These are phyloP conservation scores for Caranx melampygus DNA, from an alignment of 2,113 vertebrate genomes.

Conservation along the genomic window DNA sequence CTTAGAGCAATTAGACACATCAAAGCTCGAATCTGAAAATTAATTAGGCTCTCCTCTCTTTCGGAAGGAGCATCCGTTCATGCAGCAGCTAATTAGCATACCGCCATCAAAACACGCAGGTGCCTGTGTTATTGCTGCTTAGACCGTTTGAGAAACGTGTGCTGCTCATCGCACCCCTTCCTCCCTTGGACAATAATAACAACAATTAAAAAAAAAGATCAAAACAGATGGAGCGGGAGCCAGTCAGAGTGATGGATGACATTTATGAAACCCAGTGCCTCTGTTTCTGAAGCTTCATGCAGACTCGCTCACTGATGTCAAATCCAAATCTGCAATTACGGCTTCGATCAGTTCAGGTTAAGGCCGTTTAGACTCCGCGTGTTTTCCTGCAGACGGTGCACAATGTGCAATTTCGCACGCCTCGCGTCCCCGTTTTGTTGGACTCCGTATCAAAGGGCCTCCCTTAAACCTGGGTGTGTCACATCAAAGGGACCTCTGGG, in stretches of 20 bases:
- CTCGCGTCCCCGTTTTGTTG: constrained; percentile 69
- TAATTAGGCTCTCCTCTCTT: constrained; percentile 84
- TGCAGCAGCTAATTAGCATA: constrained; percentile 82
- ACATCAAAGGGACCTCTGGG: constrained; percentile 82
- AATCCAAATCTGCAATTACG: background rate
- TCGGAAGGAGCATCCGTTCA: constrained; percentile 78
- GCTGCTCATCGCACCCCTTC: constrained; percentile 1
- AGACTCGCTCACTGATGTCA: background rate
- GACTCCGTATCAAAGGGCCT: constrained; percentile 73
- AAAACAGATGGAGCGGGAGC: constrained; percentile 21
- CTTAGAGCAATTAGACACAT: constrained; percentile 88
- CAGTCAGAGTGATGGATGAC: constrained; percentile 4
- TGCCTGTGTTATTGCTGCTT: constrained; percentile 66
- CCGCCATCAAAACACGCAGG: constrained; percentile 80
- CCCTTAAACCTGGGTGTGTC: constrained; percentile 78
- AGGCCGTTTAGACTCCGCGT: background rate
- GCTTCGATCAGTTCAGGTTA: background rate
- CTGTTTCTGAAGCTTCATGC: background rate
- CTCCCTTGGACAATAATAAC: background rate
- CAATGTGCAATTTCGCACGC: constrained; percentile 7
- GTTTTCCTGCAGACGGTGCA: background rate
- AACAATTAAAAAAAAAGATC: background rate
- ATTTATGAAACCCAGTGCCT: background rate
- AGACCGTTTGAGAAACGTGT: constrained; percentile 50
- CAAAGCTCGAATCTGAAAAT: constrained; percentile 87